Evolutionary conservation across 2,113 vertebrate genomes (phyloP).

Genomic region (Heterochromis multidens): DNA sequence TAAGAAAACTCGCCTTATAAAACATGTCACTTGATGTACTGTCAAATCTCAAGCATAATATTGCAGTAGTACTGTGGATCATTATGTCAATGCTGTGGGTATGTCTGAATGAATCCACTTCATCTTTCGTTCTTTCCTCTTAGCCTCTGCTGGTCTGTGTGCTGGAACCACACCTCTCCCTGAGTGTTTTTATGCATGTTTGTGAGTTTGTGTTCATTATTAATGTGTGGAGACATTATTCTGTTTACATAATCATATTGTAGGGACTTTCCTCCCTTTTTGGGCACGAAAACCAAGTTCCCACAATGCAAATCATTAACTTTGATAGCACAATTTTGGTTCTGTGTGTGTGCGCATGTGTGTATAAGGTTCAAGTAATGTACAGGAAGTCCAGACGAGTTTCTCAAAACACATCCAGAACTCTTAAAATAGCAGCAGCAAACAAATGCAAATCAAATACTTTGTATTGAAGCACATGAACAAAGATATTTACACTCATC

Average conservation of each 20-base stretch:
- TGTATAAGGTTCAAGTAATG: not conserved
- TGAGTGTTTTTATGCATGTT: not conserved
- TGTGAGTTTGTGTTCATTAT: not conserved
- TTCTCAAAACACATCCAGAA: conserved; percentile 35
- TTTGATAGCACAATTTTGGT: not conserved
- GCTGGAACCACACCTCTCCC: conserved; percentile 11
- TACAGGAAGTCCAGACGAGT: conserved; percentile 59
- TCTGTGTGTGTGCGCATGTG: not conserved
- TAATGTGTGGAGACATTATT: not conserved
- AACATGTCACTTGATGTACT: not conserved
- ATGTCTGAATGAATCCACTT: not conserved
- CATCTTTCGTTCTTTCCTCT: not conserved
- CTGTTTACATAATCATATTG: not conserved
- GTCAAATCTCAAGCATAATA: not conserved
- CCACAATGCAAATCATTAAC: not conserved
- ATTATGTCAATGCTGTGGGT: not conserved
- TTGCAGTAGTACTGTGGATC: not conserved
- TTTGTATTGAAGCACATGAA: not conserved
- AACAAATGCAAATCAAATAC: conserved; percentile 27
- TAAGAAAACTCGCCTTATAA: not conserved
- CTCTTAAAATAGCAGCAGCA: conserved; percentile 11
- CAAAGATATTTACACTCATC: not conserved
- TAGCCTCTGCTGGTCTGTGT: not conserved
- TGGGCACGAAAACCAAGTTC: not conserved
- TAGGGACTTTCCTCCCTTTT: not conserved